A percentile compares a stretch with the other conserved stretches of the same genome.
phyloP scores from a whole-genome alignment of 2,113 vertebrate genomes.

The Loxodonta africana region DNA sequence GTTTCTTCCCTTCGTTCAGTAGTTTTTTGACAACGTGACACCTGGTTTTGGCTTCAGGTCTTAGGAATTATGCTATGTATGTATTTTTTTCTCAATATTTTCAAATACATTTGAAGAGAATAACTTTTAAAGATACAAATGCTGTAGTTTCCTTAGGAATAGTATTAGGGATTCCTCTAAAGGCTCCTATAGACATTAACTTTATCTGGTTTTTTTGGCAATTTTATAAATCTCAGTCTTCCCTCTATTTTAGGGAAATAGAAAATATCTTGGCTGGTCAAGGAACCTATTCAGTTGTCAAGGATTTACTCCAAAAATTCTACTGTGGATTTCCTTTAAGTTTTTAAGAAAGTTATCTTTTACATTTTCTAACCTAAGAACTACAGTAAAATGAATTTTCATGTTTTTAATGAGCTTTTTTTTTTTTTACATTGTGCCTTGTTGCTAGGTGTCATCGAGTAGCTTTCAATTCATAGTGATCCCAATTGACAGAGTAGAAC shows the following conservation, averaged over 20 bases:
- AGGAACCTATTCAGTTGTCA: background rate
- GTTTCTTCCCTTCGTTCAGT: background rate
- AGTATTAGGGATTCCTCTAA: background rate
- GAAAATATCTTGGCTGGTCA: background rate
- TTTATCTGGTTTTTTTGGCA: background rate
- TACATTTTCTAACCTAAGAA: background rate
- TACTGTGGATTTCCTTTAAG: background rate
- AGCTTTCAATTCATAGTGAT: background rate
- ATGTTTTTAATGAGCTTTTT: background rate
- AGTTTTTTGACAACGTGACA: background rate
- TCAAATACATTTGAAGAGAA: background rate
- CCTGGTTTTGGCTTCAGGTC: background rate
- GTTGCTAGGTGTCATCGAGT: background rate
- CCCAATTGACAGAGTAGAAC: background rate
- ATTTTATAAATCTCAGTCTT: background rate
- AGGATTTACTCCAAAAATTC: background rate
- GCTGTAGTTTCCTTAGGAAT: background rate
- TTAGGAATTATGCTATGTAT: background rate
- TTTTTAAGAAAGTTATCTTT: slow-evolving; percentile 14
- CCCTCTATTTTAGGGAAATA: background rate
- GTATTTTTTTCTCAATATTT: background rate
- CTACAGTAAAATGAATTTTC: slow-evolving; percentile 20
- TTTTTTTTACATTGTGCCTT: background rate
- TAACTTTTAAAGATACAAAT: background rate
- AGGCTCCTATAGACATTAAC: background rate